Evolutionary conservation across 2,888 invertebrate species (phyloP).

Genomic region (Thera britannica): DNA sequence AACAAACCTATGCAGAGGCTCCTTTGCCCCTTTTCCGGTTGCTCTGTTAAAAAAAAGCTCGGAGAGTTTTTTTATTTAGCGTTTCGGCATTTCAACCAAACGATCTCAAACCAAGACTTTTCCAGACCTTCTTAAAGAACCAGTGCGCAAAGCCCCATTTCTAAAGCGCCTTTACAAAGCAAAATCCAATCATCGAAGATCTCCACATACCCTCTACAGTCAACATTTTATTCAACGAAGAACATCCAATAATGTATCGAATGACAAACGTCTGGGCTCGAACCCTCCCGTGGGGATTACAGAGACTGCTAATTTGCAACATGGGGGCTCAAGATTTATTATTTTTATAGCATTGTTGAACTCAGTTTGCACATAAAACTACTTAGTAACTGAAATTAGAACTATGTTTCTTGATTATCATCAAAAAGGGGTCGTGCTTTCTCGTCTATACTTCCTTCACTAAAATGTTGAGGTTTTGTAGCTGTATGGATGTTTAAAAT

Average conservation of each 20-base stretch:
- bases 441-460: no score
- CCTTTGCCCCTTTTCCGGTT: no score
- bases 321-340: conserved; percentile 30
- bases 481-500: no score
- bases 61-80: no score
- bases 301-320: conserved; percentile 52
- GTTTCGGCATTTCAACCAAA: background rate
- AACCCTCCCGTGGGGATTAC: conserved; percentile 49
- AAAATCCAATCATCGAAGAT: conserved; percentile 34
- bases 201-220: conserved; percentile 11
- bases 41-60: no score
- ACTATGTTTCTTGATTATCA: no score
- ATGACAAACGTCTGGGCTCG: conserved; percentile 37
- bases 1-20: no score
- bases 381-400: background rate
- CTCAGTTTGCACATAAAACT: background rate
- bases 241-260: conserved; percentile 34
- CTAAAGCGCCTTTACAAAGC: conserved; percentile 27
- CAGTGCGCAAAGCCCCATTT: conserved; percentile 26
- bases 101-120: background rate
- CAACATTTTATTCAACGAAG: conserved; percentile 26
- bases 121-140: conserved; percentile 6
- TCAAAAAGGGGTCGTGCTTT: no score
- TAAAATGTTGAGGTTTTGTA: no score
- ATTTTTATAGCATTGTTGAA: background rate